Evolutionary conservation across 2,113 vertebrate genomes (phyloP), one percentile per base, ranked within the genome.

Genomic region (Chitala chitala): DNA sequence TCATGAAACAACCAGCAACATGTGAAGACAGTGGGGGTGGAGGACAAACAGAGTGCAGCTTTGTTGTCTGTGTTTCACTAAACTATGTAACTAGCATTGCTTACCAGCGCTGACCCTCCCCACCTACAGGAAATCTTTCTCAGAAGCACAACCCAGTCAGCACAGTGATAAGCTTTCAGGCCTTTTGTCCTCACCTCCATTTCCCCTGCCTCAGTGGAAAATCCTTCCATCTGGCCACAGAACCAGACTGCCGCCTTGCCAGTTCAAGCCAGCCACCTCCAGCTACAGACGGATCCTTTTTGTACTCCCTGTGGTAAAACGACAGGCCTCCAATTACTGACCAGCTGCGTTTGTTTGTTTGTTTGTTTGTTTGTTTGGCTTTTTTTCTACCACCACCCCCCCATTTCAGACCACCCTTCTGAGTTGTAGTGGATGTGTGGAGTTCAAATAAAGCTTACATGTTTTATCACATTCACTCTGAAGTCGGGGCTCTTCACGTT

Each of bases 171-270:
- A n/a, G n/a, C n/a, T n/a, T 8, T 9, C 20, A n/a, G n/a, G 7
- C 4, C 20, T 55, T 55, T 55, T 12, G 9, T n/a, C n/a, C n/a
- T n/a, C n/a, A n/a, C 12, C 26, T 36, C 24, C 29, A 20, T 7
- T 29, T 63, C 80, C 84, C 82, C 72, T 61, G 63, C 59, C 69
- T 29, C 31, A 54, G 40, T 4, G 22, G 66, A 54, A 81, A 72
- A 78, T 31, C 68, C 46, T 31, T 72, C 71, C 66, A 76, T 76
- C 68, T 81, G 69, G 50, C 74, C 51, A 71, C 20, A 51, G 38
- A 56, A 20, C 8, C 54, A 56, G 17, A 56, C 53, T 4, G 40
- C 72, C 36, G 8, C 9, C 31, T 38, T 9, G 68, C 48, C 51
- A 17, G 59, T 40, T 68, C 24, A 42, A 8, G 26, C 54, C 54